Conservation (phyloP, 2,888 invertebrate genomes). For the Leucophenga montana region DNA sequence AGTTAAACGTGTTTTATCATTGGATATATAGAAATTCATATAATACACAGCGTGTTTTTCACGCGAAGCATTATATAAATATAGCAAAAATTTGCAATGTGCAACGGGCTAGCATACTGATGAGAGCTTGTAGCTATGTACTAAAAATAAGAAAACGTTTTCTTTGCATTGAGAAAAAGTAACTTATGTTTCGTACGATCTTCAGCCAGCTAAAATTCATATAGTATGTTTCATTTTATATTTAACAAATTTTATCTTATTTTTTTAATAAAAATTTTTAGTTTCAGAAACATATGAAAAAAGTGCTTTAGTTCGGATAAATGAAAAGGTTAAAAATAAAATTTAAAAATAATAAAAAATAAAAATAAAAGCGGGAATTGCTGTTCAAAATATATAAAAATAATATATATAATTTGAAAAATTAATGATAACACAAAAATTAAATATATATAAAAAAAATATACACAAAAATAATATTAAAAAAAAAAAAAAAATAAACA, state of each 20-base stretch:
- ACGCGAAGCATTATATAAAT: too few species aligned
- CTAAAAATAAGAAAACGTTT: too few species aligned
- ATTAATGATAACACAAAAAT: slow-evolving; percentile 32
- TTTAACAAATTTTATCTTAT: not conserved
- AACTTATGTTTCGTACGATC: too few species aligned
- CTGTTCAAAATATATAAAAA: slow-evolving; percentile 6
- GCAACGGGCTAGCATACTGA: too few species aligned
- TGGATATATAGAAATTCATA: too few species aligned
- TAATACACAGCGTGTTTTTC: too few species aligned
- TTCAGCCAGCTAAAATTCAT: too few species aligned
- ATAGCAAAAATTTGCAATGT: too few species aligned
- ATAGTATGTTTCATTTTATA: too few species aligned
- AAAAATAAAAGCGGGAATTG: slow-evolving; percentile 11
- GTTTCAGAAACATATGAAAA: slow-evolving; percentile 7
- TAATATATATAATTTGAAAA: not conserved
- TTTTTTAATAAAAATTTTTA: slow-evolving; percentile 8
- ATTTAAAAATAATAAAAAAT: not conserved
- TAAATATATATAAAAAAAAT: slow-evolving; percentile 37
- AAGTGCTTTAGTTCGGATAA: slow-evolving; percentile 41
- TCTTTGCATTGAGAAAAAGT: too few species aligned
- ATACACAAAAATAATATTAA: slow-evolving; percentile 24
- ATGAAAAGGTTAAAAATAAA: slow-evolving; percentile 6
- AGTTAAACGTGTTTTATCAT: too few species aligned
- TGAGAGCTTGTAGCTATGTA: too few species aligned
- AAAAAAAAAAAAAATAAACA: slow-evolving; percentile 30